phyloP scores from a whole-genome alignment of 2,797 vertebrate species.

The Masticophis lateralis region DNA sequence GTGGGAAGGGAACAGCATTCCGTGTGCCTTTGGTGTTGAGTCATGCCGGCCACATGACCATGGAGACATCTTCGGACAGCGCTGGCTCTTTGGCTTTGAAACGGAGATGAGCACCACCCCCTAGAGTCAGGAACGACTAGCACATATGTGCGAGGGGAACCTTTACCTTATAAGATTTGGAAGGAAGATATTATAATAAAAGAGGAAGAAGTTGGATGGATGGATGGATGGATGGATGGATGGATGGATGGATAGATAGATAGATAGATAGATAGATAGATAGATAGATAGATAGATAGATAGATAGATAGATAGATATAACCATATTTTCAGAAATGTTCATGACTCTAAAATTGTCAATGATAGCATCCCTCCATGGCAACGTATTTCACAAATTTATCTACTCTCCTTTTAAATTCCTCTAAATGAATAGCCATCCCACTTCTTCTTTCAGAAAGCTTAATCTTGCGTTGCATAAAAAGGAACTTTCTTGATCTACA shows the following conservation, averaged over 20 bases:
- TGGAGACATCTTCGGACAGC: too few species aligned
- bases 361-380: background rate
- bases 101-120: too few species aligned
- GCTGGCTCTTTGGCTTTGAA: too few species aligned
- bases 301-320: background rate
- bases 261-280: too few species aligned
- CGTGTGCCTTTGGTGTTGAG: too few species aligned
- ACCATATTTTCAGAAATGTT: constrained; percentile 7
- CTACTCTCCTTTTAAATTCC: background rate
- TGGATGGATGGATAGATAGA: too few species aligned
- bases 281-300: too few species aligned
- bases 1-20: too few species aligned
- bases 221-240: background rate
- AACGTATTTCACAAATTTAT: background rate
- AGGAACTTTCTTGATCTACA: background rate
- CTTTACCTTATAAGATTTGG: background rate
- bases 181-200: constrained; percentile 36
- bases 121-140: too few species aligned
- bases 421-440: background rate
- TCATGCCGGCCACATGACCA: too few species aligned
- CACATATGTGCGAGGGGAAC: too few species aligned
- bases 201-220: background rate
- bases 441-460: background rate
- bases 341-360: background rate
- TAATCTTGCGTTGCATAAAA: background rate